Percentiles rank a stretch among this genome's conserved stretches.
phyloP scores from a whole-genome alignment of 2,888 invertebrate genomes.

The Lepidocyrtinus sp. region DNA sequence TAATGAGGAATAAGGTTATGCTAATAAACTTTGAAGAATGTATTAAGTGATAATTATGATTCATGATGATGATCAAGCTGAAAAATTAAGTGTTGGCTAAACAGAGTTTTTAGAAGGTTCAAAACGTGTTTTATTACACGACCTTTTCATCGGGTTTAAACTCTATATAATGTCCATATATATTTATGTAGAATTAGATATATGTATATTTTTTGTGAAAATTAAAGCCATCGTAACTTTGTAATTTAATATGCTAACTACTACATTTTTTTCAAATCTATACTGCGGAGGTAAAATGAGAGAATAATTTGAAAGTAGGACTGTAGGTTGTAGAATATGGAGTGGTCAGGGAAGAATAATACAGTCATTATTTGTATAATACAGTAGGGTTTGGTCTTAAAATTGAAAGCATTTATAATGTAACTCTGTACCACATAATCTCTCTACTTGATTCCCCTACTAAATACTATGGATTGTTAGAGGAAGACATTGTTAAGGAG shows the following conservation, averaged over 20 bases:
- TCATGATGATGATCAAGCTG: neutral
- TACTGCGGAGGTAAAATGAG: neutral
- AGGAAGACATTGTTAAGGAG: too few species aligned
- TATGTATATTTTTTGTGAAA: neutral
- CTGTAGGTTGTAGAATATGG: neutral
- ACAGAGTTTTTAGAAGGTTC: neutral
- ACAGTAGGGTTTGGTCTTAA: too few species aligned
- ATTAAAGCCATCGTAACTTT: neutral
- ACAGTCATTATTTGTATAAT: neutral
- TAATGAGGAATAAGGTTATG: neutral
- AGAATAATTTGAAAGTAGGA: neutral
- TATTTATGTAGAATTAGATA: neutral
- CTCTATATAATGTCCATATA: too few species aligned
- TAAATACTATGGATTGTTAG: too few species aligned
- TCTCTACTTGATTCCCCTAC: too few species aligned
- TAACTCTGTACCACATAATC: too few species aligned
- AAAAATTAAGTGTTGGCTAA: neutral
- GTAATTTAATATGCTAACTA: neutral
- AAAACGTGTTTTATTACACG: neutral
- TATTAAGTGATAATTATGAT: neutral
- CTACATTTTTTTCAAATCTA: neutral
- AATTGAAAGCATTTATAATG: too few species aligned
- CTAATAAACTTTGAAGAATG: neutral
- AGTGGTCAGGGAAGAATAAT: neutral
- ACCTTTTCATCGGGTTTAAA: neutral